Evolutionary conservation across 2,888 invertebrate genomes (phyloP).

Genomic region (Colostygia pectinataria): DNA sequence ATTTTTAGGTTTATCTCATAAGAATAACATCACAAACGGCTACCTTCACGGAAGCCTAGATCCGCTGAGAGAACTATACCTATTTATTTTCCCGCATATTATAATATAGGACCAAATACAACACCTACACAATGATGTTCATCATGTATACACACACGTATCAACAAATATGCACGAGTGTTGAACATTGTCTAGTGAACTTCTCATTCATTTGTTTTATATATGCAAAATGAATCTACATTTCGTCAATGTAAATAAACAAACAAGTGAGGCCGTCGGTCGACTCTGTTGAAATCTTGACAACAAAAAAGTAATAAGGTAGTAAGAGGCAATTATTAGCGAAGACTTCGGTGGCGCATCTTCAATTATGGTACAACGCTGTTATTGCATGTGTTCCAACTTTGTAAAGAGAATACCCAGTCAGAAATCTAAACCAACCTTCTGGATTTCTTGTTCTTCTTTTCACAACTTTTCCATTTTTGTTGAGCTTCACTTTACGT

Average conservation of each 20-base stretch:
- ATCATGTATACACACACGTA: too few species aligned
- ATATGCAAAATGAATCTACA: neutral
- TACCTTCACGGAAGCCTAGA: too few species aligned
- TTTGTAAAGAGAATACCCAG: neutral
- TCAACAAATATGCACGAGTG: too few species aligned
- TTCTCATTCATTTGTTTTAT: neutral
- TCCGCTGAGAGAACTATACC: too few species aligned
- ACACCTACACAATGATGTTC: too few species aligned
- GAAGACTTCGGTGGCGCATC: constrained; percentile 14
- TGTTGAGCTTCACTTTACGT: constrained; percentile 75
- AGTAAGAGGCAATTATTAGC: constrained; percentile 71
- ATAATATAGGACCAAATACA: too few species aligned
- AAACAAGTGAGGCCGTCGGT: constrained; percentile 15
- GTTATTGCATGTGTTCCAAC: neutral
- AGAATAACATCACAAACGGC: too few species aligned
- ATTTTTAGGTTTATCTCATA: too few species aligned
- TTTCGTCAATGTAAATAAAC: constrained; percentile 24
- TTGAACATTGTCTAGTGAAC: too few species aligned
- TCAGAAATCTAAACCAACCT: constrained; percentile 54
- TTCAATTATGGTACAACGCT: constrained; percentile 7
- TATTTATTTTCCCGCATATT: too few species aligned
- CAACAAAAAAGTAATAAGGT: constrained; percentile 64
- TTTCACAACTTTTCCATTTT: constrained; percentile 78
- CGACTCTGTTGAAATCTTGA: constrained; percentile 31
- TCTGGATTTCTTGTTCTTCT: constrained; percentile 76